phyloP scores from a whole-genome alignment of 2,888 invertebrate species.

The Pammene aurita region DNA sequence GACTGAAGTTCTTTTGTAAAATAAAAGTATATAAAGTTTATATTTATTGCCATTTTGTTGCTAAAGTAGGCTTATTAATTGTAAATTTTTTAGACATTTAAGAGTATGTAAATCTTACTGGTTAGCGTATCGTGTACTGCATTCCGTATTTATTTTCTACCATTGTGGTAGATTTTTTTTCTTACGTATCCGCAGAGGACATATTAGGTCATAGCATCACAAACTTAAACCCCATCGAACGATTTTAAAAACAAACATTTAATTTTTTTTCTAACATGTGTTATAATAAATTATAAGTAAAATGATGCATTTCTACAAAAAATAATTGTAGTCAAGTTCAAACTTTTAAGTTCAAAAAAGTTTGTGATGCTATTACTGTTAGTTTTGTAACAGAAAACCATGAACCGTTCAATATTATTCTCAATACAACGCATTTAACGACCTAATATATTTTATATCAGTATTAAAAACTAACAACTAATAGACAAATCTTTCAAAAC shows the following conservation, averaged over 20 bases:
- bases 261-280: too few species aligned
- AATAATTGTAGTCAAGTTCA: neutral
- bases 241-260: too few species aligned
- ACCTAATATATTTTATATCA: conserved; percentile 63
- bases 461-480: conserved; percentile 61
- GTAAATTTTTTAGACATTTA: conserved; percentile 57
- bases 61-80: conserved; percentile 54
- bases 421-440: conserved; percentile 64
- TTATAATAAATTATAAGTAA: too few species aligned
- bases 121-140: conserved; percentile 50
- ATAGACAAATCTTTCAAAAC: conserved; percentile 51
- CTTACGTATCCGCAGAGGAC: conserved; percentile 49
- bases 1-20: conserved; percentile 54
- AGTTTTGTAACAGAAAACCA: neutral
- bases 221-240: too few species aligned
- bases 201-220: neutral
- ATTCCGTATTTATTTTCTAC: conserved; percentile 61
- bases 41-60: conserved; percentile 61
- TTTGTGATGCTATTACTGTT: neutral
- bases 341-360: too few species aligned
- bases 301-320: neutral
- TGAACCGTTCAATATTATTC: conserved; percentile 20
- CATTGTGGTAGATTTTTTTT: conserved; percentile 48
- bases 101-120: conserved; percentile 48
- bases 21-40: conserved; percentile 47